Percentiles rank a stretch among this genome's conserved stretches.
Evolutionary conservation across 2,888 invertebrate species (phyloP).

Genomic region (Dascillus cervinus): DNA sequence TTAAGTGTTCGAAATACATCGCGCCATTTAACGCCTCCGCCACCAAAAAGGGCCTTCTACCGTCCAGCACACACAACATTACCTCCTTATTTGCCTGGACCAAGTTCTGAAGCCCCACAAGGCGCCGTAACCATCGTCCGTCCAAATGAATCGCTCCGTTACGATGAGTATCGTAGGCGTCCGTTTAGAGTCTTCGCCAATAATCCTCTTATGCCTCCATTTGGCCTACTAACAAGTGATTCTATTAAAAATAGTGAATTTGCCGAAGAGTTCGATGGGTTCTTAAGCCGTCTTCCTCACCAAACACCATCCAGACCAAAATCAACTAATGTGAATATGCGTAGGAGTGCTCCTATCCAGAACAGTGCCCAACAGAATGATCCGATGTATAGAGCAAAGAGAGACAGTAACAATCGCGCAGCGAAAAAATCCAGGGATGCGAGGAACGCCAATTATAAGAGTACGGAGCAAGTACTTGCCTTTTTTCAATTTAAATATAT

Average conservation of each 20-base stretch:
- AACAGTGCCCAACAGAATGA: constrained; percentile 43
- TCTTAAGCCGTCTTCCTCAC: constrained; percentile 59
- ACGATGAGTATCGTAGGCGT: no score
- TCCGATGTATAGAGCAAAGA: constrained; percentile 78
- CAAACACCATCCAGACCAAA: constrained; percentile 59
- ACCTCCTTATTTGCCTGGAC: no score
- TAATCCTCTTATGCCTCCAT: constrained; percentile 54
- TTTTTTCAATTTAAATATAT: no score
- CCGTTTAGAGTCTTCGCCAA: constrained; percentile 69
- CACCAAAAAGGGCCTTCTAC: no score
- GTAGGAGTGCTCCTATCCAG: constrained; percentile 38
- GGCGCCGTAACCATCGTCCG: no score
- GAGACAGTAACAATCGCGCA: constrained; percentile 89
- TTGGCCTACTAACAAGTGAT: constrained; percentile 43
- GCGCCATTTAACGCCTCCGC: no score
- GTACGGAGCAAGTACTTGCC: no score
- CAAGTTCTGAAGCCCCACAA: no score
- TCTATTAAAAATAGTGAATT: constrained; percentile 49
- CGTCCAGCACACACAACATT: no score
- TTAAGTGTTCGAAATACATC: no score
- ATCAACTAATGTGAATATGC: constrained; percentile 69
- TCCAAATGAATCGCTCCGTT: no score
- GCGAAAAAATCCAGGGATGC: constrained; percentile 91
- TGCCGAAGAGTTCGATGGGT: constrained; percentile 62
- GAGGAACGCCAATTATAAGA: constrained; percentile 72